Evolutionary conservation across 2,113 vertebrate species (phyloP), one percentile per base, ranked within the genome.

Genomic region (Oryctolagus cuniculus): DNA sequence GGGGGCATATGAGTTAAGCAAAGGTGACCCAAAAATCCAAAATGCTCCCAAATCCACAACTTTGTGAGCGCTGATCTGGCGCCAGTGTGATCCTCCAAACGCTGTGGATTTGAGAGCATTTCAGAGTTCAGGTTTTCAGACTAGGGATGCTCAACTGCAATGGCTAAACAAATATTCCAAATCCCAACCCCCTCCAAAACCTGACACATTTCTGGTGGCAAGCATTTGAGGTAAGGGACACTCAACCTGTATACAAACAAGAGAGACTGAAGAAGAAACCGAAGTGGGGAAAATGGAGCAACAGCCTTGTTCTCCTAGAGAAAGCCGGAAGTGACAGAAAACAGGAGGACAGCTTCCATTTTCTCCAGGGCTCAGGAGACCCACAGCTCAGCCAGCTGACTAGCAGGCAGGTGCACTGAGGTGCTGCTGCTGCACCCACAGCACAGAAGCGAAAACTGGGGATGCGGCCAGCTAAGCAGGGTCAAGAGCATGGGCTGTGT

Each of bases 191-290:
- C 55, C 55, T 58, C 55, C 13, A 16, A 58, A 58, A 19, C 19
- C 55, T 16, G 15, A 58, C 15, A 58, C 55, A 15, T 58, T 58
- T 58, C 55, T 58, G 17, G 55, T 58, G 9, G 13, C 55, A 58
- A 12, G 13, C 55, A 58, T 15, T 58, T 58, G 55, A 58, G 55
- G 55, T 58, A 58, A 58, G 55, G 55, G 15, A 15, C 55, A 58
- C 19, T 58, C 55, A 58, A 58, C 19, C 55, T 58, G 55, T 10
- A 58, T 21, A 15, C 19, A 16, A 15, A 58, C 13, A 19, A 13
- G 74, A 95, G 6, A 29, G n/a, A 51, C 84, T 58, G 10, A 84
- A 55, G 53, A 84, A 94, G 58, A 90, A 67, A 74, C 31, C 38
- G 22, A 84, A 84, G 27, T 2, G 13, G 24, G 1, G 21, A 51